Base-by-base conservation (phyloP, 2,888 invertebrate species). In the Pantelozetes paolii region DNA sequence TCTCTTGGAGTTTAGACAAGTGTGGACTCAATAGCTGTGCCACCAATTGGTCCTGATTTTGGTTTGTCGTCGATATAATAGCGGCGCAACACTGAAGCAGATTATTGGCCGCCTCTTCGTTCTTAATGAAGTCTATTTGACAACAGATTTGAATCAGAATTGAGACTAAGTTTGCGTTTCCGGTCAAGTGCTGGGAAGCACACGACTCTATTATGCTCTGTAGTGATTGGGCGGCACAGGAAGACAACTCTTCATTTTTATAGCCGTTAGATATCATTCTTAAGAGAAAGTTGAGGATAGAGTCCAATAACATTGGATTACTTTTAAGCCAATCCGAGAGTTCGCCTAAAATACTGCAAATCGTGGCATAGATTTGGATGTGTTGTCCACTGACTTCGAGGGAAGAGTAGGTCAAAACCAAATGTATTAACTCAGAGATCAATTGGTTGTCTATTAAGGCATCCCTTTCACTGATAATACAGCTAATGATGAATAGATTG, bases 241-340 rank as follows among this genome's bases (percentile, higher is more conserved):
- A 67, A n/a, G 75, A 57, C 15, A 76, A 50, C 18, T 42, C 50
- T 36, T 54, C 54, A 23, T 20, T 64, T 11, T 42, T 42, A 40
- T 62, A 30, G 13, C 48, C 45, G 8, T 67, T 54, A 13, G 69
- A 57, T 15, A 75, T 72, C 20, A 74, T 74, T 18, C 85, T 86
- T 62, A 93, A 84, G 36, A 94, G 84, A 80, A 90, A 91, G 83
- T 92, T 90, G 75, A 94, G 84, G 69, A 91, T 88, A 18, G 91
- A 89, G 83, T 91, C 91, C 87, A 80, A 50, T 80, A 82, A 78
- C 75, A 76, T 81, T 0, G 92, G 87, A 84, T 96, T 94, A 79
- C 87, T 87, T 80, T 94, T 91, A 72, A 97, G 89, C 97, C 97
- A 98, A 82, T 98, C 97, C 81, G 92, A 90, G 50, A 96, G 85